A percentile compares a stretch with the other conserved stretches of the same genome.
Evolutionary conservation across 2,888 invertebrate species (phyloP).

Genomic region (Rhogogaster chlorosoma): DNA sequence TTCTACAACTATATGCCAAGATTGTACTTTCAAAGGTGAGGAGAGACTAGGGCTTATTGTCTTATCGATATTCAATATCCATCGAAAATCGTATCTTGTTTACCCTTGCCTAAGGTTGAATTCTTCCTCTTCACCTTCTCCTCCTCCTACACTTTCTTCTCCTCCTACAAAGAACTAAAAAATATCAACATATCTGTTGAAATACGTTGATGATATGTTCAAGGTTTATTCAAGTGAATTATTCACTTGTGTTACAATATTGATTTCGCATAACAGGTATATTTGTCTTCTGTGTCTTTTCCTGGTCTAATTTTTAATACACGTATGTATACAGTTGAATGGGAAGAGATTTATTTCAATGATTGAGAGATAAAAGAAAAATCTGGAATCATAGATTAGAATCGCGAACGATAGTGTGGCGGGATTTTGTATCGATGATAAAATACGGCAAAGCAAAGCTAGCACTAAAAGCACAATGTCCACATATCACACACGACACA

Average conservation of each 20-base stretch:
- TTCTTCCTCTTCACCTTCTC: not conserved
- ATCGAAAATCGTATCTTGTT: not conserved
- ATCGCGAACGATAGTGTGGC: not conserved
- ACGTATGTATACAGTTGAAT: not conserved
- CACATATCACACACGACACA: slow-evolving; percentile 30
- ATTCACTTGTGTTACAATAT: not conserved
- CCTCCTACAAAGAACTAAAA: not conserved
- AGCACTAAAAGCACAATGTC: slow-evolving; percentile 33
- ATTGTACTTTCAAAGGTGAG: slow-evolving; percentile 38
- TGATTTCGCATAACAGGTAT: slow-evolving; percentile 12
- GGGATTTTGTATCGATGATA: slow-evolving; percentile 13
- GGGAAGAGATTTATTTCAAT: not conserved
- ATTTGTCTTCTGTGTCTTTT: not conserved
- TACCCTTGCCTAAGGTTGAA: not conserved
- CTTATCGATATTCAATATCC: not conserved
- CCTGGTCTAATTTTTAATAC: not conserved
- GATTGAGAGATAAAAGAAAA: not conserved
- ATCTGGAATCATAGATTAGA: not conserved
- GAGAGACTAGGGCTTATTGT: slow-evolving; percentile 12
- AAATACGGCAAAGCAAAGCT: slow-evolving; percentile 17
- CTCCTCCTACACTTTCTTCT: no score
- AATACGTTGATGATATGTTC: not conserved
- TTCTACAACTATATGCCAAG: not conserved
- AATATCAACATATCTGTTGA: not conserved
- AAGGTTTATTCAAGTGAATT: not conserved